Conservation (phyloP, 2,888 invertebrate species). For the Ophion slaviceki region DNA sequence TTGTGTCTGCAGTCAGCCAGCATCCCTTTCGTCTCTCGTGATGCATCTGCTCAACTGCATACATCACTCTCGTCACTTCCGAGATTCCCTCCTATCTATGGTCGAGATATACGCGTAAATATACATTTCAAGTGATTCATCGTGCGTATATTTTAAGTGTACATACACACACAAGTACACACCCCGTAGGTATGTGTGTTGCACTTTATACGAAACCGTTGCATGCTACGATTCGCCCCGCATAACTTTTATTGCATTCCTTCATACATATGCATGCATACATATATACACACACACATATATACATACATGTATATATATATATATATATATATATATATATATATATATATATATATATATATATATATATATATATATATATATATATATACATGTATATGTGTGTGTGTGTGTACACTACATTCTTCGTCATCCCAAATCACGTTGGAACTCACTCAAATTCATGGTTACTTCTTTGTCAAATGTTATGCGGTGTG, state of each 20-base stretch:
- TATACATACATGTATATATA: too few relatives aligned
- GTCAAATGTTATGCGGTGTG: not conserved
- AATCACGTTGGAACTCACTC: constrained; percentile 33
- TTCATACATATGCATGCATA: not conserved
- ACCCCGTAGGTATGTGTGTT: constrained; percentile 12
- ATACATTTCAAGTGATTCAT: constrained; percentile 51
- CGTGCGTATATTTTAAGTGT: constrained; percentile 23
- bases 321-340: not conserved
- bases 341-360: too few relatives aligned
- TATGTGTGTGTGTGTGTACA: not conserved
- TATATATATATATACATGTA: not conserved
- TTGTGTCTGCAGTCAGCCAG: not conserved
- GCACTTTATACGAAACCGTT: constrained; percentile 48
- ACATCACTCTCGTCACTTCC: constrained; percentile 59
- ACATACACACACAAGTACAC: not conserved
- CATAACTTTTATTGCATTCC: constrained; percentile 48
- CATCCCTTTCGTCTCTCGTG: constrained; percentile 31
- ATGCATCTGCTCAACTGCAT: constrained; percentile 34
- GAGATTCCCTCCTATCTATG: constrained; percentile 55
- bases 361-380: too few relatives aligned
- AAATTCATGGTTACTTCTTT: constrained; percentile 37
- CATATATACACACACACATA: too few relatives aligned
- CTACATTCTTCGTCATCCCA: constrained; percentile 35
- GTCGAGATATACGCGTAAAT: constrained; percentile 6
- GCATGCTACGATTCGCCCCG: constrained; percentile 43